Evolutionary conservation across 2,797 vertebrate genomes (phyloP).

Genomic region (Orientallactaga sibirica): DNA sequence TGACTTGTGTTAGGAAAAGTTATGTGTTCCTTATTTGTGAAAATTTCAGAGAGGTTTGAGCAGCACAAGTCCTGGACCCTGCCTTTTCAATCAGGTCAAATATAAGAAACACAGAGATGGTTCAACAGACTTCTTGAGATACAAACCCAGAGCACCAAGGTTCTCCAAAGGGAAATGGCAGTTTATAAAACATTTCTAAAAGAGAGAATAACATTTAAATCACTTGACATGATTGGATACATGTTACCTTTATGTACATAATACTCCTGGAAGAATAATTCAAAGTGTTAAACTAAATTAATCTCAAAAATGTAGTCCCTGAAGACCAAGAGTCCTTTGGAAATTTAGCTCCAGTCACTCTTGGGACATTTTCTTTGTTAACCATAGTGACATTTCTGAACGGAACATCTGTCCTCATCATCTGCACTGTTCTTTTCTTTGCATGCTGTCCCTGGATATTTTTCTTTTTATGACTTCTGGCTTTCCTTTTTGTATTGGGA

Average conservation of each 20-base stretch:
- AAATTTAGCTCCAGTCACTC: background rate
- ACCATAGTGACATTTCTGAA: background rate
- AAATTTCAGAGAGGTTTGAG: conserved; percentile 47
- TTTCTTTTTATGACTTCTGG: background rate
- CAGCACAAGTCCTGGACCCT: background rate
- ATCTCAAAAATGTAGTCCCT: background rate
- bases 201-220: conserved; percentile 22
- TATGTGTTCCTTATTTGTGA: conserved; percentile 60
- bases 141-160: background rate
- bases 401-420: background rate
- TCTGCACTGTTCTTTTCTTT: background rate
- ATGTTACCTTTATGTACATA: background rate
- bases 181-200: conserved; percentile 45
- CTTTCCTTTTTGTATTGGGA: background rate
- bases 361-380: background rate
- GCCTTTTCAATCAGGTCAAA: conserved; percentile 66
- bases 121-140: background rate
- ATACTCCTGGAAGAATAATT: conserved; percentile 24
- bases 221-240: background rate
- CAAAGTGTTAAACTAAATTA: conserved; percentile 33
- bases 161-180: conserved; percentile 23
- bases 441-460: background rate
- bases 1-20: conserved; percentile 9
- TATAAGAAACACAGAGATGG: conserved; percentile 29
- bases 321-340: background rate